These are phyloP conservation scores for Carlito syrichta DNA, from an alignment of 2,113 vertebrate species.

Conservation along the genomic window DNA sequence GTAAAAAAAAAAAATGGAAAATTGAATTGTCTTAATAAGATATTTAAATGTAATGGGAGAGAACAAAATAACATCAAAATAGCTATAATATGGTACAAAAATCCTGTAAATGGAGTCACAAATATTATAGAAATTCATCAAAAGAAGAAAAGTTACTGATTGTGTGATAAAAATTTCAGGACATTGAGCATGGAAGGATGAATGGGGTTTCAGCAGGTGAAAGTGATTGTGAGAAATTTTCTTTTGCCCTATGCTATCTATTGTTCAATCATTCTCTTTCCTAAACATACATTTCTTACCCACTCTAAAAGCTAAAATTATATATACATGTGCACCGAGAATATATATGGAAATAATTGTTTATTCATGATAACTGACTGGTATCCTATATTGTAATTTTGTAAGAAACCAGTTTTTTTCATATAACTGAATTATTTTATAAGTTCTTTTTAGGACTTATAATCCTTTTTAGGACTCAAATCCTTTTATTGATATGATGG, in stretches of 20 bases:
- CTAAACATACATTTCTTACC: background rate
- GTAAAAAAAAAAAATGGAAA: background rate
- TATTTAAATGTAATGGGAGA: background rate
- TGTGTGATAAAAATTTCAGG: background rate
- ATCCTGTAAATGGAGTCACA: background rate
- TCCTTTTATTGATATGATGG: background rate
- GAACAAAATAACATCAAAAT: background rate
- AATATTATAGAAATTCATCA: background rate
- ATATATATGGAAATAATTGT: background rate
- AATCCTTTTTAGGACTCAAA: background rate
- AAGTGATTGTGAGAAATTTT: background rate
- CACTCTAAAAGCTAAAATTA: background rate
- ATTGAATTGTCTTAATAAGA: background rate
- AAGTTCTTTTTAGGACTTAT: too few species aligned
- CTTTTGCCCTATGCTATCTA: background rate
- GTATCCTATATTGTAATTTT: background rate
- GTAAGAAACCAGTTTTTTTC: background rate
- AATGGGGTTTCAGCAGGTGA: background rate
- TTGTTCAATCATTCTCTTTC: background rate
- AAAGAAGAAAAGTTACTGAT: background rate
- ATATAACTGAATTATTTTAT: background rate
- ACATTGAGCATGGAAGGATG: background rate
- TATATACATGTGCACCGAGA: background rate
- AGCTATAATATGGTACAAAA: background rate
- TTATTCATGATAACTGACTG: background rate